phyloP scores from a whole-genome alignment of 2,797 vertebrate genomes.

The Bovichtus diacanthus region DNA sequence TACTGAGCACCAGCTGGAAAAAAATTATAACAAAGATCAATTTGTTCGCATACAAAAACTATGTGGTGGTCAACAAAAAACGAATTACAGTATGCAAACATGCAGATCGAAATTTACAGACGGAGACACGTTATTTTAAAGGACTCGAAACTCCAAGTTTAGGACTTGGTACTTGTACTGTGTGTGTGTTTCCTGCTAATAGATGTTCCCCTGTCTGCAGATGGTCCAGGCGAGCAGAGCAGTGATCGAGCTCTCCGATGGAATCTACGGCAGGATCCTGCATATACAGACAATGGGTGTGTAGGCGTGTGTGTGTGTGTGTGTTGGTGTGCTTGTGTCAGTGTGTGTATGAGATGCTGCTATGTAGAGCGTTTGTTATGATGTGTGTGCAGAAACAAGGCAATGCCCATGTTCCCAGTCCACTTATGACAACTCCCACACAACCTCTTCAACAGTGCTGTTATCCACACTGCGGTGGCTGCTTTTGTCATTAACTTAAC shows the following conservation, averaged over 20 bases:
- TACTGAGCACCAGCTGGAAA: too few relatives aligned
- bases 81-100: too few relatives aligned
- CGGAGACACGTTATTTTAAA: too few relatives aligned
- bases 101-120: too few relatives aligned
- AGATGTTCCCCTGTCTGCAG: conserved; percentile 74
- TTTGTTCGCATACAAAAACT: too few relatives aligned
- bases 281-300: conserved; percentile 92
- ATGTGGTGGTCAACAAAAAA: too few relatives aligned
- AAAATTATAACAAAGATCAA: too few relatives aligned
- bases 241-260: conserved; percentile 89
- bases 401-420: conserved; percentile 28
- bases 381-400: conserved; percentile 40
- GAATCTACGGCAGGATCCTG: conserved; percentile 89
- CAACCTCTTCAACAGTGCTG: conserved; percentile 34
- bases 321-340: not conserved
- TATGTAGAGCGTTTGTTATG: conserved; percentile 34
- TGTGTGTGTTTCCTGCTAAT: conserved; percentile 19
- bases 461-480: conserved; percentile 19
- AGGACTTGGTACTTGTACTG: too few relatives aligned
- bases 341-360: conserved; percentile 10
- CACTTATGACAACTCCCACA: conserved; percentile 53
- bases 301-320: conserved; percentile 34
- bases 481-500: conserved; percentile 31
- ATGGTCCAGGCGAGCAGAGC: conserved; percentile 92
- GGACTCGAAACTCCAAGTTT: too few relatives aligned